Conservation (phyloP, 2,888 invertebrate species). For the Camponotus fellah region DNA sequence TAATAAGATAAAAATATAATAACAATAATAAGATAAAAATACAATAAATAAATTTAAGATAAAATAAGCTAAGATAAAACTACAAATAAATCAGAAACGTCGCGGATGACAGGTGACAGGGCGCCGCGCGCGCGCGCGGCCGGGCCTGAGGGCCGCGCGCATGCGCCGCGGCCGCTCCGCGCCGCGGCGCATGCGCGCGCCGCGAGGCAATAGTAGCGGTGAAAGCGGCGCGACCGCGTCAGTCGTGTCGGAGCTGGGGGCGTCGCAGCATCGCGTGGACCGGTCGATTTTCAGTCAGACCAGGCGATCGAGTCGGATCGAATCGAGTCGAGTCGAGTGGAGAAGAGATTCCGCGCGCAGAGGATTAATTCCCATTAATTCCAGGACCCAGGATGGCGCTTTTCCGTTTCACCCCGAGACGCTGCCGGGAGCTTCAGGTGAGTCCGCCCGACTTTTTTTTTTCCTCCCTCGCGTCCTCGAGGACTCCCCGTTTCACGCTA, state of each 20-base stretch:
- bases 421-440: conserved; percentile 84
- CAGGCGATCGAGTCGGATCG: conserved; percentile 30
- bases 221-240: conserved; percentile 60
- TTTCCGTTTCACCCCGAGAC: conserved; percentile 83
- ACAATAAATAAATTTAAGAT: no score
- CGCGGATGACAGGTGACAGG: background rate
- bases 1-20: no score
- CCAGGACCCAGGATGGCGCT: conserved; percentile 81
- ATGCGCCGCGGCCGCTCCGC: no score
- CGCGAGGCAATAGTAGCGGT: conserved; percentile 55
- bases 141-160: conserved; percentile 58
- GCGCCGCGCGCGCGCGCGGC: background rate
- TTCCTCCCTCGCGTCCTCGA: background rate
- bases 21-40: no score
- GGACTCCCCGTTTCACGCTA: background rate
- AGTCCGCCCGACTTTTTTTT: conserved; percentile 57
- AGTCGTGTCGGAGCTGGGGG: conserved; percentile 79
- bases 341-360: conserved; percentile 59
- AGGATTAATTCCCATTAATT: conserved; percentile 55
- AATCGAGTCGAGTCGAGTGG: conserved; percentile 71
- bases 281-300: conserved; percentile 72
- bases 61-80: no score
- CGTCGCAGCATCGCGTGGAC: conserved; percentile 83
- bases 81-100: background rate
- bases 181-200: conserved; percentile 65